A percentile compares a stretch with the other conserved stretches of the same genome.
Evolutionary conservation across 2,888 invertebrate genomes (phyloP).

Genomic region (Magallana nippona): DNA sequence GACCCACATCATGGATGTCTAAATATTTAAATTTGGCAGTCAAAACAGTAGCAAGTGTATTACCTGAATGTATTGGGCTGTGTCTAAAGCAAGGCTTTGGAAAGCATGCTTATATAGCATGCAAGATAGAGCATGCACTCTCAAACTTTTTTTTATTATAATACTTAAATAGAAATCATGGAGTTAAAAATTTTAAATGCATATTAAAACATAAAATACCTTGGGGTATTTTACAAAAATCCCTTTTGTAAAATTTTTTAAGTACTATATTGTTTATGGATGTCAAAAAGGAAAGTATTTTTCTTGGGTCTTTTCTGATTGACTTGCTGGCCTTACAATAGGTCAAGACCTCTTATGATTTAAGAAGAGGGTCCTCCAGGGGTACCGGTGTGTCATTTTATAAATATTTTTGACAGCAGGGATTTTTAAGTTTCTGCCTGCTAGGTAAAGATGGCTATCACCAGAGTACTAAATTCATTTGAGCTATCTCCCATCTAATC

Average conservation of each 20-base stretch:
- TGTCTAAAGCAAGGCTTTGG: neutral
- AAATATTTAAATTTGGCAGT: constrained; percentile 27
- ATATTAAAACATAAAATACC: constrained; percentile 23
- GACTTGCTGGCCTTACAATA: constrained; percentile 15
- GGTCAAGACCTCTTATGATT: neutral
- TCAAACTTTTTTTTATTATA: too few species aligned
- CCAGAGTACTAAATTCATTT: neutral
- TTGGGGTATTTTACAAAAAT: constrained; percentile 21
- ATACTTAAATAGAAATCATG: neutral
- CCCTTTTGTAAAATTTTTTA: constrained; percentile 10
- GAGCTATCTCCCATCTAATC: neutral
- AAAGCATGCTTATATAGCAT: neutral
- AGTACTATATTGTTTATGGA: constrained; percentile 20
- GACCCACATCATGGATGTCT: constrained; percentile 24
- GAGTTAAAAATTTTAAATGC: constrained; percentile 4
- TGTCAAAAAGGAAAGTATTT: constrained; percentile 26
- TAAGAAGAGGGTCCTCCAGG: constrained; percentile 1
- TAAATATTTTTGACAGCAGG: neutral
- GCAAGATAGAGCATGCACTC: neutral
- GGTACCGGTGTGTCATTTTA: neutral
- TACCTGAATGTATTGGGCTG: neutral
- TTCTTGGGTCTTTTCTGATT: constrained; percentile 16
- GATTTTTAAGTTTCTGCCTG: neutral
- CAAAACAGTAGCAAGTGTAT: constrained; percentile 20
- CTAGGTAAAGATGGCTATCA: constrained; percentile 26